These are phyloP conservation scores for Penaeus japonicus DNA, from an alignment of 1,140 invertebrate genomes.

Conservation along the genomic window DNA sequence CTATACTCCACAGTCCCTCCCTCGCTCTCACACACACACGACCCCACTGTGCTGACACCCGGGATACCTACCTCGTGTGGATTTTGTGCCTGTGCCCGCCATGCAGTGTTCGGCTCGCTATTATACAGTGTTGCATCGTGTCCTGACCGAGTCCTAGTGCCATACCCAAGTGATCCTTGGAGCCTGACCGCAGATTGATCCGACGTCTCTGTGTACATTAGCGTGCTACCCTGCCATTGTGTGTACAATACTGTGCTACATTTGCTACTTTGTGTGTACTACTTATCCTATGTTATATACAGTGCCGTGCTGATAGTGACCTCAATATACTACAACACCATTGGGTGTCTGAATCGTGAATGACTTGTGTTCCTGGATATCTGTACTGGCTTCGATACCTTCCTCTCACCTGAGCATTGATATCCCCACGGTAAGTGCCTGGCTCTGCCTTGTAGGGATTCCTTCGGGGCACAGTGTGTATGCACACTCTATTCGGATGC, in stretches of 20 bases:
- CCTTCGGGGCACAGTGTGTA: too few relatives aligned
- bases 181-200: not conserved
- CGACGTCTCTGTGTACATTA: not conserved
- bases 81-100: not conserved
- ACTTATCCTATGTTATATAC: too few relatives aligned
- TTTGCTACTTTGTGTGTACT: not conserved
- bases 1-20: not conserved
- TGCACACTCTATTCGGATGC: too few relatives aligned
- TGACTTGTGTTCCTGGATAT: too few relatives aligned
- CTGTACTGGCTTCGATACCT: too few relatives aligned
- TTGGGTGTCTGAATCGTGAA: too few relatives aligned
- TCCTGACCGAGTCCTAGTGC: slow-evolving; percentile 1
- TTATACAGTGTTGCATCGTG: not conserved
- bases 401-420: too few relatives aligned
- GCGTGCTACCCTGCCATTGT: not conserved
- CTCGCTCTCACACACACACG: slow-evolving; percentile 9
- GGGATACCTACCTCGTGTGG: not conserved
- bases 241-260: not conserved
- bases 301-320: too few relatives aligned
- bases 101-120: too few relatives aligned
- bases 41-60: not conserved
- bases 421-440: too few relatives aligned
- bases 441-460: too few relatives aligned
- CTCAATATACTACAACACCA: too few relatives aligned
- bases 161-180: not conserved